Conservation (phyloP, 2,797 vertebrate species). For the Peromyscus attwateri region DNA sequence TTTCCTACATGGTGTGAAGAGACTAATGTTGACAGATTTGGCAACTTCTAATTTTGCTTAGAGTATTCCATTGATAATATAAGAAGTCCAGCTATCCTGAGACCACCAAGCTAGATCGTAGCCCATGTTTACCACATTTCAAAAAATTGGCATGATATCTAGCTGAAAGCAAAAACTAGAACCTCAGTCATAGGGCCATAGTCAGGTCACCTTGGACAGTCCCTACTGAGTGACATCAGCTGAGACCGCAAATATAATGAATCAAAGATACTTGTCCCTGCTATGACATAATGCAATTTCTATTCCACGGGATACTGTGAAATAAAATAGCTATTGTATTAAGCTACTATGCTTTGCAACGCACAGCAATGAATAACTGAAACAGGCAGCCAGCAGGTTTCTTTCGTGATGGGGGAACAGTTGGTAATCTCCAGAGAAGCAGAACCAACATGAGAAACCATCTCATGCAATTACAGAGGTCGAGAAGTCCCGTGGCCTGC, state of each 20-base stretch:
- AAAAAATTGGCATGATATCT: not conserved
- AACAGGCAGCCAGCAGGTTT: not conserved
- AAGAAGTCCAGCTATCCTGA: conserved; percentile 1
- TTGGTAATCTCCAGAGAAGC: not conserved
- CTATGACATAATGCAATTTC: not conserved
- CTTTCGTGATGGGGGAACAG: not conserved
- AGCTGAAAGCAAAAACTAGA: not conserved
- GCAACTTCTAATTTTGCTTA: not conserved
- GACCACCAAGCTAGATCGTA: not conserved
- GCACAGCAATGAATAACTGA: not conserved
- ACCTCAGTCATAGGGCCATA: fast-evolving
- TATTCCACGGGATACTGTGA: not conserved
- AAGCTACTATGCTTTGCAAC: not conserved
- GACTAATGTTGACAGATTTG: not conserved
- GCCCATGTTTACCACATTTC: not conserved
- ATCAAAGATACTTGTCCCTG: not conserved
- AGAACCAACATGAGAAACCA: not conserved
- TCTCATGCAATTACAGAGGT: not conserved
- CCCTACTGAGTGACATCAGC: not conserved
- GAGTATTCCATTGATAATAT: not conserved
- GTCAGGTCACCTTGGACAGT: not conserved
- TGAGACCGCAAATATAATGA: not conserved
- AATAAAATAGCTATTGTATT: not conserved
- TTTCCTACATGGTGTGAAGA: not conserved
- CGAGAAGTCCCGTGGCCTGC: not conserved